A percentile compares a stretch with the other conserved stretches of the same genome.
Evolutionary conservation across 2,888 invertebrate species (phyloP).

Genomic region (Campoplex capitator): DNA sequence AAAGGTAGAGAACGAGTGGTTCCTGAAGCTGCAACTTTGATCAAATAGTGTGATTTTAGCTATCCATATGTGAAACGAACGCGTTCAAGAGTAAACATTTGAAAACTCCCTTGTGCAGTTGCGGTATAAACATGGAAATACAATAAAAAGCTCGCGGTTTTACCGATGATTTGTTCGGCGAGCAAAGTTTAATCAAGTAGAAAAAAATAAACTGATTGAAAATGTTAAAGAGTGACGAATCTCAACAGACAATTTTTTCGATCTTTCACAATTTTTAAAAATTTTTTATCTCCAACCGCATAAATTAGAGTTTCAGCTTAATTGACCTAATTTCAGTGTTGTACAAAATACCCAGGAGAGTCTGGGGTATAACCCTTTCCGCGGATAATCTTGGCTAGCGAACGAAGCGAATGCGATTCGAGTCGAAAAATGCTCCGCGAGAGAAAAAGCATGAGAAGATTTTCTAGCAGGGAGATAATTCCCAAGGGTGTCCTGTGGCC

Average conservation of each 20-base stretch:
- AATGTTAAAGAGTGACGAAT: background rate
- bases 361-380: slow-evolving; percentile 9
- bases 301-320: slow-evolving; percentile 20
- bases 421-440: slow-evolving; percentile 33
- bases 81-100: too few species aligned
- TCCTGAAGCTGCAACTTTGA: background rate
- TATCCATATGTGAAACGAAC: too few species aligned
- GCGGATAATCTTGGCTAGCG: background rate
- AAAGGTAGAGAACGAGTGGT: background rate
- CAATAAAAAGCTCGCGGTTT: background rate
- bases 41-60: background rate
- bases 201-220: background rate
- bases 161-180: background rate
- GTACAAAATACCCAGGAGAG: slow-evolving; percentile 18
- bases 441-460: slow-evolving; percentile 30
- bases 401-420: slow-evolving; percentile 31
- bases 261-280: background rate
- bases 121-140: background rate
- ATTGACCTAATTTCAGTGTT: slow-evolving; percentile 43
- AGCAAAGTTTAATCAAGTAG: background rate
- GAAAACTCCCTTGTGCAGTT: too few species aligned
- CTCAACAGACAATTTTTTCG: background rate
- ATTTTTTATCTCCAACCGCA: slow-evolving; percentile 3
- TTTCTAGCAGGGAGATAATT: slow-evolving; percentile 19
- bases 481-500: slow-evolving; percentile 41